phyloP scores from a whole-genome alignment of 2,797 vertebrate genomes.

The Cygnus olor region DNA sequence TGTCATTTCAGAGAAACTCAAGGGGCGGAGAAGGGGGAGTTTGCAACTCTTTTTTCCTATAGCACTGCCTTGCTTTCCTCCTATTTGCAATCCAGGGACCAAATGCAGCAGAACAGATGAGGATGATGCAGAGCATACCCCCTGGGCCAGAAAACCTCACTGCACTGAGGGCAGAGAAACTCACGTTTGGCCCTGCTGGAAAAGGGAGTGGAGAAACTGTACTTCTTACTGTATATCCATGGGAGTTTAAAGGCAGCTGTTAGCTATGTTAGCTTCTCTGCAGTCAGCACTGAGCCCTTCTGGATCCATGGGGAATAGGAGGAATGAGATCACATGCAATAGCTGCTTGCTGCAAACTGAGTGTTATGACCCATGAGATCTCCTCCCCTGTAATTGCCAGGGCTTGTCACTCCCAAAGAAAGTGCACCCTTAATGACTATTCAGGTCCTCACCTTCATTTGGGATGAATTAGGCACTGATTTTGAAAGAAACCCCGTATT shows the following conservation, averaged over 20 bases:
- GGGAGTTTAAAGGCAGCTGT: background rate
- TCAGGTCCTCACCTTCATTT: background rate
- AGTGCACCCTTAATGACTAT: background rate
- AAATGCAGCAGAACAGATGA: background rate
- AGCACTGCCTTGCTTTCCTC: background rate
- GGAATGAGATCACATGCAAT: background rate
- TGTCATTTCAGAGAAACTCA: slow-evolving; percentile 23
- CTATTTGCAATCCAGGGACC: background rate
- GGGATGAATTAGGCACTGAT: background rate
- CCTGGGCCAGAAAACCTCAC: background rate
- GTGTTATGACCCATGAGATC: background rate
- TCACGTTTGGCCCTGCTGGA: background rate
- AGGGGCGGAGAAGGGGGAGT: background rate
- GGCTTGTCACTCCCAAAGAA: background rate
- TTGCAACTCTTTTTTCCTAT: background rate
- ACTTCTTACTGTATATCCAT: background rate
- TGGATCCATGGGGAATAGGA: background rate
- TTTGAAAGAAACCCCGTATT: background rate
- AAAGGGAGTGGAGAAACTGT: background rate
- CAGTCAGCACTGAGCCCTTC: background rate
- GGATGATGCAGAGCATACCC: background rate
- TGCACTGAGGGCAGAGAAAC: background rate
- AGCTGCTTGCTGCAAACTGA: background rate
- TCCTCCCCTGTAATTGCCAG: background rate
- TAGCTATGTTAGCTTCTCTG: background rate